A percentile compares a stretch with the other conserved stretches of the same genome.
phyloP scores from a whole-genome alignment of 2,797 vertebrate genomes.

The Natrix natrix region DNA sequence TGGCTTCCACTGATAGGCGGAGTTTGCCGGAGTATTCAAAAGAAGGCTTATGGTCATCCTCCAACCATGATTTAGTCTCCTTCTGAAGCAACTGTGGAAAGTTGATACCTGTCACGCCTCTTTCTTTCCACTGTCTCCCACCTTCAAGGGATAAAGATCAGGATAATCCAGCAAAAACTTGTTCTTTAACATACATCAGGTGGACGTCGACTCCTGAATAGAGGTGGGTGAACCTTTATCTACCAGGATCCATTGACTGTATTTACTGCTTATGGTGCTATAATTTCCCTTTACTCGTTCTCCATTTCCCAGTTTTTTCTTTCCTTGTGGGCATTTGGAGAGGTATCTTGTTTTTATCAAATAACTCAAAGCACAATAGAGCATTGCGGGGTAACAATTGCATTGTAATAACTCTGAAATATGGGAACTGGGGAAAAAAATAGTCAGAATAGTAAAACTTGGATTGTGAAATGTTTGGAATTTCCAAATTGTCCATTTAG shows the following conservation, averaged over 20 bases:
- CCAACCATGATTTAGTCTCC: background rate
- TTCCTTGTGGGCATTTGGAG: background rate
- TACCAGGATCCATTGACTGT: background rate
- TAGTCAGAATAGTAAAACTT: background rate
- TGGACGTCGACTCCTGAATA: background rate
- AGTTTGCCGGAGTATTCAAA: background rate
- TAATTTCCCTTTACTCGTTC: background rate
- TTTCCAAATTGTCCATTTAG: background rate
- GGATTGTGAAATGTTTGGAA: background rate
- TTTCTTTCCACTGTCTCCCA: slow-evolving; percentile 31
- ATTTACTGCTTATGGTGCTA: too few species aligned
- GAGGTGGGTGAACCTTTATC: background rate
- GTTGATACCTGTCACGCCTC: slow-evolving; percentile 45
- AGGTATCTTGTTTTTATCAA: background rate
- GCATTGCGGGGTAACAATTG: background rate
- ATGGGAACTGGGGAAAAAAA: background rate
- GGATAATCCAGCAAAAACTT: background rate
- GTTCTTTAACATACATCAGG: background rate
- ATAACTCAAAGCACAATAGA: background rate
- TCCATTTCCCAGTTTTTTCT: too few species aligned
- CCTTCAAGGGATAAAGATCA: slow-evolving; percentile 48
- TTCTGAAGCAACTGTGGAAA: background rate
- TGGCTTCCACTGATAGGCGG: background rate
- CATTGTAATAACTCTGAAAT: background rate
- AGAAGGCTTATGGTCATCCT: background rate